Evolutionary conservation across 2,113 vertebrate species (phyloP).

Genomic region (Trogon surrucura): DNA sequence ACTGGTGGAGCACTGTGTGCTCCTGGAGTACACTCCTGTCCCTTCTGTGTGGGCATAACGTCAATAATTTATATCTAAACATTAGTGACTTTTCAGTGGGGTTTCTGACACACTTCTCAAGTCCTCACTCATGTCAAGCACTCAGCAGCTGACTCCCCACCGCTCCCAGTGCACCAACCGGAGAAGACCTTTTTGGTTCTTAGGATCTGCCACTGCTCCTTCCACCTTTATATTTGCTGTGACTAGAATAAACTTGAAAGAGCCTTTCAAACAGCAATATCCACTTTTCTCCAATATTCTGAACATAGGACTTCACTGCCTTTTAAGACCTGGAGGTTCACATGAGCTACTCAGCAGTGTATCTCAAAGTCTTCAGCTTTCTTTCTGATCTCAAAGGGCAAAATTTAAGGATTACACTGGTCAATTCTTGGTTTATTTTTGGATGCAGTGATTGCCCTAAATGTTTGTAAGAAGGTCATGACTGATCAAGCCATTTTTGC

Average conservation of each 20-base stretch:
- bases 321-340: background rate
- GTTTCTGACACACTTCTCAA: background rate
- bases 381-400: background rate
- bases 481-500: background rate
- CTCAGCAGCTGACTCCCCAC: background rate
- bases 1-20: background rate
- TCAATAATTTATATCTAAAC: background rate
- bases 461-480: background rate
- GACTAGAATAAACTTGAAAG: background rate
- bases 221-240: background rate
- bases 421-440: background rate
- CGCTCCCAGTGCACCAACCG: background rate
- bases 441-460: background rate
- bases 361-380: background rate
- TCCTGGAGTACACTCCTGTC: background rate
- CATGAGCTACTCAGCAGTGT: background rate
- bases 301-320: background rate
- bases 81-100: background rate
- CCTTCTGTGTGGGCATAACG: background rate
- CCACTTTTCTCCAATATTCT: background rate
- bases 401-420: background rate
- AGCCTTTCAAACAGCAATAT: background rate
- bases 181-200: background rate
- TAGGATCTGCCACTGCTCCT: background rate
- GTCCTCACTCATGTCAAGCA: fast-evolving